Conservation (phyloP, 2,113 vertebrate genomes). For the Odocoileus virginianus region DNA sequence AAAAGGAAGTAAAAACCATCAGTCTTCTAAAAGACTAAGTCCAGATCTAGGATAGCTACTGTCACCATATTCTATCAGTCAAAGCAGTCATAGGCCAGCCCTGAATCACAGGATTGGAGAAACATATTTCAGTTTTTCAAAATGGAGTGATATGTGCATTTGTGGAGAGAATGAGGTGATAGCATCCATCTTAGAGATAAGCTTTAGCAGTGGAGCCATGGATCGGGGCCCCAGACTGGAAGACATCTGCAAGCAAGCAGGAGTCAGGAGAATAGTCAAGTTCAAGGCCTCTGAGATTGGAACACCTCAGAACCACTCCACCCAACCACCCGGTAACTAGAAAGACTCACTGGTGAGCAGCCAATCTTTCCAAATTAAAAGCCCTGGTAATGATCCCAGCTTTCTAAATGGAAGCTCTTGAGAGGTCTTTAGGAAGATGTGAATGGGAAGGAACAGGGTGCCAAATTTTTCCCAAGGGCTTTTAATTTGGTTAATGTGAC, state of each 20-base stretch:
- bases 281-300: background rate
- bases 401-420: slow-evolving; percentile 59
- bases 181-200: background rate
- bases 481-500: slow-evolving; percentile 72
- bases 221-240: background rate
- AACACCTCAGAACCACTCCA: background rate
- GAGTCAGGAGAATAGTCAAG: background rate
- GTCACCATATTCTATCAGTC: background rate
- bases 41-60: background rate
- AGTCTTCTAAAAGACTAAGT: background rate
- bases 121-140: background rate
- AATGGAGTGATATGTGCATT: background rate
- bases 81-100: background rate
- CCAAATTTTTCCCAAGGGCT: slow-evolving; percentile 71
- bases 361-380: slow-evolving; percentile 66
- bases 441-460: slow-evolving; percentile 57
- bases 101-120: background rate
- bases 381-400: slow-evolving; percentile 44
- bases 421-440: slow-evolving; percentile 64
- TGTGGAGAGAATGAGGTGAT: background rate
- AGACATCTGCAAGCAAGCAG: background rate
- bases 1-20: background rate
- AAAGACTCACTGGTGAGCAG: slow-evolving; percentile 45
- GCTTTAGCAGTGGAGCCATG: background rate
- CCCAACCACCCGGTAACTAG: background rate